Evolutionary conservation across 2,797 vertebrate genomes (phyloP).

Genomic region (Ceyx erithaca): DNA sequence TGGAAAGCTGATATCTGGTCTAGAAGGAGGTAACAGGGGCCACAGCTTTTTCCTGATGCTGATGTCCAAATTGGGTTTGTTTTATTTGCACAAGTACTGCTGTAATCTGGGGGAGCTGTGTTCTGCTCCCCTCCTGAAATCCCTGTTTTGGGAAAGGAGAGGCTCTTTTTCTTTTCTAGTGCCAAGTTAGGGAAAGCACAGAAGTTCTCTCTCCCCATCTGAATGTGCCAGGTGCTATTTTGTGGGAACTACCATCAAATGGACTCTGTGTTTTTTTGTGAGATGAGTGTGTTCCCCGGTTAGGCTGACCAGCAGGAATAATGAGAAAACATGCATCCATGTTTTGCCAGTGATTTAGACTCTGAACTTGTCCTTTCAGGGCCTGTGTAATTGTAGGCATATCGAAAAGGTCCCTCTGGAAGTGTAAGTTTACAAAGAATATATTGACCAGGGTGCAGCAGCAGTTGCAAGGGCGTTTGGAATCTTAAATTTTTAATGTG

Average conservation of each 20-base stretch:
- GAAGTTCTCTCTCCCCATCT: fast-evolving
- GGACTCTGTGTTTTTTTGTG: not conserved
- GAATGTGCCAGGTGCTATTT: not conserved
- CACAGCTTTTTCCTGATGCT: fast-evolving
- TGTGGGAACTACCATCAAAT: fast-evolving
- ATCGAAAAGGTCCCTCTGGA: not conserved
- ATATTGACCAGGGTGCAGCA: not conserved
- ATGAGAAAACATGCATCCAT: not conserved
- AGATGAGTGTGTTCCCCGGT: too few relatives aligned
- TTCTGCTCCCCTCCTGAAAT: not conserved
- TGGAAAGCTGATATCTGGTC: not conserved
- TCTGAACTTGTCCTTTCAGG: not conserved
- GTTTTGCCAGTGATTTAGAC: not conserved
- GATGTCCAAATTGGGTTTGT: not conserved
- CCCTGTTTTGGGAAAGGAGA: not conserved
- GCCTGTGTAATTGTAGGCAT: not conserved
- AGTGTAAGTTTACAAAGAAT: not conserved
- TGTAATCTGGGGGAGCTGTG: not conserved
- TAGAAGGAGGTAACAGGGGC: not conserved
- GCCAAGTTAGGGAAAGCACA: fast-evolving
- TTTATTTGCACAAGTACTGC: not conserved
- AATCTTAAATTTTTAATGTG: not conserved
- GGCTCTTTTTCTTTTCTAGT: not conserved
- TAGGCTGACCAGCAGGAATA: fast-evolving
- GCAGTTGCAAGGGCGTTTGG: not conserved